A percentile compares a stretch with the other conserved stretches of the same genome.
phyloP scores from a whole-genome alignment of 2,797 vertebrate species.

The Lindbergichthys nudifrons region DNA sequence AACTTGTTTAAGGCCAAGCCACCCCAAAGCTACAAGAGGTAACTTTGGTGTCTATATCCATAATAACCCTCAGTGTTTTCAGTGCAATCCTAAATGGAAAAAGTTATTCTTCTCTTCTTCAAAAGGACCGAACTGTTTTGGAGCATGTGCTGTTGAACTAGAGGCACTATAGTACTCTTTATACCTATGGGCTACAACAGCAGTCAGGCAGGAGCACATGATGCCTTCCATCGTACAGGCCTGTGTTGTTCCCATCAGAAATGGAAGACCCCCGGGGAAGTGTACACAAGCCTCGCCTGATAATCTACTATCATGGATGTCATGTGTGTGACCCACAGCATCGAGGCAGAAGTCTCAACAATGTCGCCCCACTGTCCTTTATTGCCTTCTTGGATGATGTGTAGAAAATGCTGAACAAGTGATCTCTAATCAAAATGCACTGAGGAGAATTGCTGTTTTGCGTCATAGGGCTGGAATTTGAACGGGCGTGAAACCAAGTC shows the following conservation, averaged over 20 bases:
- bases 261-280: conserved; percentile 21
- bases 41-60: too few relatives aligned
- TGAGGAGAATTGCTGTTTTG: conserved; percentile 13
- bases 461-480: conserved; percentile 54
- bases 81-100: background rate
- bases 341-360: conserved; percentile 21
- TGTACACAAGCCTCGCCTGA: conserved; percentile 37
- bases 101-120: conserved; percentile 23
- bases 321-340: conserved; percentile 62
- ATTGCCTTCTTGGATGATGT: conserved; percentile 22
- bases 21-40: too few relatives aligned
- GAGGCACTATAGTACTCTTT: conserved; percentile 17
- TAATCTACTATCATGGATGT: conserved; percentile 67
- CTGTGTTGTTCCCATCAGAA: conserved; percentile 62
- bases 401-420: conserved; percentile 28
- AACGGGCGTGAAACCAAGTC: conserved; percentile 59
- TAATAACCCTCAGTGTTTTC: background rate
- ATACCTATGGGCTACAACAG: conserved; percentile 51
- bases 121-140: conserved; percentile 23
- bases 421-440: conserved; percentile 42
- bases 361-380: conserved; percentile 23
- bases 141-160: conserved; percentile 34
- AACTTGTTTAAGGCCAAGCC: too few relatives aligned
- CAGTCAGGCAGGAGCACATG: conserved; percentile 65
- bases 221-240: conserved; percentile 58